Base-by-base conservation (phyloP, 2,888 invertebrate species). In the Nineta flava region DNA sequence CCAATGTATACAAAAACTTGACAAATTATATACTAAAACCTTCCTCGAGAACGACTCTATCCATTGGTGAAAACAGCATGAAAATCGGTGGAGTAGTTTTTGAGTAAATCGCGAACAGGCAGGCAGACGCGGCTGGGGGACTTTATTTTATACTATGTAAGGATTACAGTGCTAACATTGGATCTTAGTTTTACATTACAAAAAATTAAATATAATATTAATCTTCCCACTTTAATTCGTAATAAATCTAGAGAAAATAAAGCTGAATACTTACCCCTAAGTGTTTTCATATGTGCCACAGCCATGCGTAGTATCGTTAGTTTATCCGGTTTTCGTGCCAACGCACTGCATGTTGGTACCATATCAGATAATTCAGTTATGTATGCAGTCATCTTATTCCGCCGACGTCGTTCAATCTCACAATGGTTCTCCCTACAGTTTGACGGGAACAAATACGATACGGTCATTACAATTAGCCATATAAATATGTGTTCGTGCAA, bases 351-450 rank as follows among this genome's bases (percentile, higher is more conserved):
- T 60, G 94, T 92, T 61, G 94, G 94, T 62, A 94, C 93, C 94
- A 95, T 94, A 71, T 94, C 94, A 57, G 92, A 92, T 59, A 95
- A 75, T 74, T 95, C 94, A 63, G 93, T 92, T 67, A 95, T 94
- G 71, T 95, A 95, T 57, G 93, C 90, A 58, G 94, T 93, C 95
- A 95, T 95, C 80, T 95, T 95, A 76, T 94, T 94, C 58, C 95
- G 78, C 58, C 95, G 76, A 55, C 94, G 79, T 56, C 95, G 79
- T 70, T 95, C 95, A 65, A 95, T 95, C 70, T 94, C 93, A 68
- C 92, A 92, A 69, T 93, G 93, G 66, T 93, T 93, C 72, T 93
- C 93, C 62, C 92, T 86, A 66, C 85, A 79, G 68, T 61, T 64
- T 59, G 55, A 7, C 46, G 57, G 58, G n/a, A 31, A 46, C 12